Evolutionary conservation across 2,113 vertebrate species (phyloP).

Genomic region (Hyperopisus bebe): DNA sequence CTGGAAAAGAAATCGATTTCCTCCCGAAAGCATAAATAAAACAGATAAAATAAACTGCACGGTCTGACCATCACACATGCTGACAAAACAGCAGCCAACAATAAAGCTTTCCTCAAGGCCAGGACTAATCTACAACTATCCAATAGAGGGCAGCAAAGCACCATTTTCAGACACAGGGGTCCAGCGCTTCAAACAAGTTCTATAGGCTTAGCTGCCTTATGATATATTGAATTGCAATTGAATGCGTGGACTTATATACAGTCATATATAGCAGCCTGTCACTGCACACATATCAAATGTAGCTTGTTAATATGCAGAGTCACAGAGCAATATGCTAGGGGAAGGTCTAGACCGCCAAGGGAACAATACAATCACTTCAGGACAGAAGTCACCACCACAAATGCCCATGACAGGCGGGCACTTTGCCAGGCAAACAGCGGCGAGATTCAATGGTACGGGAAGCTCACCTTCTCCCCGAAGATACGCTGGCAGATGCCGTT

Average conservation of each 20-base stretch:
- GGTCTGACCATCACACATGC: background rate
- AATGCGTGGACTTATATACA: background rate
- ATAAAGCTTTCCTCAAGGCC: background rate
- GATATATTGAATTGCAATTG: background rate
- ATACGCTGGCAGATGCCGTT: slow-evolving; percentile 98
- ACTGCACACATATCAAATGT: background rate
- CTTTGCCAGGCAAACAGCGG: background rate
- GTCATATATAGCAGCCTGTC: background rate
- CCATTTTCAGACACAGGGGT: background rate
- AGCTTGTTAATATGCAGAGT: background rate
- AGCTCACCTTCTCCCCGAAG: slow-evolving; percentile 93
- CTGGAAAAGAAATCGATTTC: background rate
- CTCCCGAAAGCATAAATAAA: background rate
- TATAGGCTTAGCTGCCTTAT: background rate
- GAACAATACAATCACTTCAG: background rate
- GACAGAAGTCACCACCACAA: background rate
- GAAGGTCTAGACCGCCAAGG: background rate
- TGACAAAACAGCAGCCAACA: background rate
- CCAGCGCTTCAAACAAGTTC: background rate
- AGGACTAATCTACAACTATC: background rate
- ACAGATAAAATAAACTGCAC: background rate
- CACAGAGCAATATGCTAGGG: background rate
- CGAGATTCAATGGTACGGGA: background rate
- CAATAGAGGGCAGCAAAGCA: slow-evolving; percentile 53
- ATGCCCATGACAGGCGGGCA: background rate